Evolutionary conservation across 2,113 vertebrate genomes (phyloP).

Genomic region (Amia ocellicauda): DNA sequence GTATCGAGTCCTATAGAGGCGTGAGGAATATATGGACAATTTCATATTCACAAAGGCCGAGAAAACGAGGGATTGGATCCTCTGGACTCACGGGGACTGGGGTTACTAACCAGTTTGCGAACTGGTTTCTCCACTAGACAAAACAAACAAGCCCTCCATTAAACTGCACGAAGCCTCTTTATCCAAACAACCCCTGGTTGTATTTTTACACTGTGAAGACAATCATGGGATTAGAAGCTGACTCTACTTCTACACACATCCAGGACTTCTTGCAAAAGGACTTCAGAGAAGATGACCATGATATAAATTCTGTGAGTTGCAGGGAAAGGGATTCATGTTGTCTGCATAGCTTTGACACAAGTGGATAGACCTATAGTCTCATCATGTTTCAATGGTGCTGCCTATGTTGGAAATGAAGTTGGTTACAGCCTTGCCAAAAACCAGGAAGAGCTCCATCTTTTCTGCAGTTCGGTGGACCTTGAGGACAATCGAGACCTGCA

Average conservation of each 20-base stretch:
- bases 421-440: slow-evolving; percentile 80
- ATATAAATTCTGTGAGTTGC: slow-evolving; percentile 65
- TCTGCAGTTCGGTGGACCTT: slow-evolving; percentile 46
- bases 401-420: slow-evolving; percentile 53
- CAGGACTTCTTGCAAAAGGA: slow-evolving; percentile 55
- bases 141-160: slow-evolving; percentile 64
- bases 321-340: slow-evolving; percentile 40
- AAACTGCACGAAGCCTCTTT: slow-evolving; percentile 77
- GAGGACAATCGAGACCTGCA: slow-evolving; percentile 42
- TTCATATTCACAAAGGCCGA: slow-evolving; percentile 34
- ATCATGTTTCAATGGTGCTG: slow-evolving; percentile 73
- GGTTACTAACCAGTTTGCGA: slow-evolving; percentile 58
- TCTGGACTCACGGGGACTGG: slow-evolving; percentile 66
- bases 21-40: slow-evolving; percentile 70
- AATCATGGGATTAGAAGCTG: slow-evolving; percentile 85
- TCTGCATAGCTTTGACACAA: slow-evolving; percentile 60
- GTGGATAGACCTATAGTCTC: slow-evolving; percentile 52
- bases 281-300: slow-evolving; percentile 52
- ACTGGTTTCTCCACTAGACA: slow-evolving; percentile 47
- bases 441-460: slow-evolving; percentile 57
- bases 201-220: slow-evolving; percentile 98
- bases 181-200: slow-evolving; percentile 74
- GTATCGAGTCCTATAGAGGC: slow-evolving; percentile 97
- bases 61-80: slow-evolving; percentile 55
- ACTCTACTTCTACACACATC: slow-evolving; percentile 52